phyloP scores from a whole-genome alignment of 2,888 invertebrate species.

The Odiellus spinosus region DNA sequence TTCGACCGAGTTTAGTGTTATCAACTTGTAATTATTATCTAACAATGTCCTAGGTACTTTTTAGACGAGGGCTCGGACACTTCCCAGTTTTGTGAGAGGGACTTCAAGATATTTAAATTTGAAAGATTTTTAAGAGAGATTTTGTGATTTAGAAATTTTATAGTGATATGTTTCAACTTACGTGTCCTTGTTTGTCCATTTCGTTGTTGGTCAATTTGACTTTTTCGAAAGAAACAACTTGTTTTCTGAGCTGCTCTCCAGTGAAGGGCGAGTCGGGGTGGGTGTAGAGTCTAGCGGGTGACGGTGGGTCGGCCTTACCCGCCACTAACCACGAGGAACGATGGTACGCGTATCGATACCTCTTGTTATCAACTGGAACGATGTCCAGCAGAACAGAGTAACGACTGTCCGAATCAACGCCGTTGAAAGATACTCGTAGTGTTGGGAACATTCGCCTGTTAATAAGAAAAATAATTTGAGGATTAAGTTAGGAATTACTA shows the following conservation, averaged over 20 bases:
- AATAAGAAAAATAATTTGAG: too few relatives aligned
- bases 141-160: too few relatives aligned
- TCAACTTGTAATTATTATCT: too few relatives aligned
- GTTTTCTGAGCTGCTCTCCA: slow-evolving; percentile 85
- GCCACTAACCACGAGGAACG: slow-evolving; percentile 95
- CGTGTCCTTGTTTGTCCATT: slow-evolving; percentile 89
- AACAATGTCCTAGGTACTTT: too few relatives aligned
- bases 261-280: slow-evolving; percentile 94
- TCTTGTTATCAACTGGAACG: slow-evolving; percentile 88
- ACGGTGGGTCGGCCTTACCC: slow-evolving; percentile 94
- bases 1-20: too few relatives aligned
- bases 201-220: slow-evolving; percentile 97
- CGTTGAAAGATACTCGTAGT: slow-evolving; percentile 76
- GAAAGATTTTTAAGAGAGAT: too few relatives aligned
- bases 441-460: slow-evolving; percentile 94
- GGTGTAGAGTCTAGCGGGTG: slow-evolving; percentile 77
- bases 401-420: slow-evolving; percentile 27
- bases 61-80: too few relatives aligned
- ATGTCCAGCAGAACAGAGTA: slow-evolving; percentile 92
- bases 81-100: too few relatives aligned
- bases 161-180: too few relatives aligned
- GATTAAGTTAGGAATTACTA: too few relatives aligned
- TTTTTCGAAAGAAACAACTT: slow-evolving; percentile 95
- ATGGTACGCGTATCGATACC: slow-evolving; percentile 91
- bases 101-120: too few relatives aligned